A percentile compares a stretch with the other conserved stretches of the same genome.
phyloP scores from a whole-genome alignment of 2,797 vertebrate species.

The Brachyrhaphis roseni region DNA sequence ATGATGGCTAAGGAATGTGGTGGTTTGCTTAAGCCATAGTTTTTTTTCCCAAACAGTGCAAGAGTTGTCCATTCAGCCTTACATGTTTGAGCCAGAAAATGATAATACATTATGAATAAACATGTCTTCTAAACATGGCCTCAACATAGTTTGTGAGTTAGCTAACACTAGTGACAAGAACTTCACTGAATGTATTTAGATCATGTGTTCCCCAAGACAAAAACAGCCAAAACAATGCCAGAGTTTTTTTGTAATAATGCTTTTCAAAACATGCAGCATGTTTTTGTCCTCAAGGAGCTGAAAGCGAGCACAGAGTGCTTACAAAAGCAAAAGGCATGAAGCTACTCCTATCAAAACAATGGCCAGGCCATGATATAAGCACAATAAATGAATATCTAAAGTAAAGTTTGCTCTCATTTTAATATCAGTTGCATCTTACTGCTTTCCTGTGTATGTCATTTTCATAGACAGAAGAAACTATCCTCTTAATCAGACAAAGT shows the following conservation, averaged over 20 bases:
- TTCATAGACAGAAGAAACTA: neutral
- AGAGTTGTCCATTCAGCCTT: too few species aligned
- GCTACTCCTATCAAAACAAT: neutral
- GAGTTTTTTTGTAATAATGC: neutral
- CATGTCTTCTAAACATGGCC: too few species aligned
- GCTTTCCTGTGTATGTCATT: neutral
- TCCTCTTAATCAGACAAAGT: neutral
- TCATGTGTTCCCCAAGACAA: neutral
- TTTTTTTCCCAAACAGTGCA: too few species aligned
- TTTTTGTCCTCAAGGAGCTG: neutral
- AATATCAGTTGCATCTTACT: neutral
- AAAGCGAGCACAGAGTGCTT: neutral
- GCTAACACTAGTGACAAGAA: too few species aligned
- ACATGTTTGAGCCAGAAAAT: too few species aligned
- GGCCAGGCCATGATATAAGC: too few species aligned
- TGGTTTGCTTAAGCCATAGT: too few species aligned
- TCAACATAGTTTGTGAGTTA: too few species aligned
- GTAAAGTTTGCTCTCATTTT: neutral
- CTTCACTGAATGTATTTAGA: neutral
- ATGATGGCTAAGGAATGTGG: too few species aligned
- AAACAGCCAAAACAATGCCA: neutral
- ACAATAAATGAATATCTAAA: neutral
- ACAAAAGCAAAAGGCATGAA: neutral
- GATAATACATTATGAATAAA: too few species aligned
- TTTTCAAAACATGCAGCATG: neutral